Base-by-base conservation (phyloP, 1,140 invertebrate genomes). In the Lucilia sericata region DNA sequence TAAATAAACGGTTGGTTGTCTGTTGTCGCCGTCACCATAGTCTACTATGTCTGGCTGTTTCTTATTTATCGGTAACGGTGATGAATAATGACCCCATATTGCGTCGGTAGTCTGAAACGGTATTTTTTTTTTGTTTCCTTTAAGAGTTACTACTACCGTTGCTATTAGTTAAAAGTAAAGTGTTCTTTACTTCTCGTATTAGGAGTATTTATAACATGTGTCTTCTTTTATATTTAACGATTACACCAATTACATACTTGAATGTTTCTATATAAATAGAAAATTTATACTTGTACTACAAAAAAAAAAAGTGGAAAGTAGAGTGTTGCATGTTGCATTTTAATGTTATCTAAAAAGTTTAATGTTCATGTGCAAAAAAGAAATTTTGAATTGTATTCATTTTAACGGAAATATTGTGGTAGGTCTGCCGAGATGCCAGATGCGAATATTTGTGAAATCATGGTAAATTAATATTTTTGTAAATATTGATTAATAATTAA, bases 1-100 rank as follows among this genome's bases (percentile, higher is more conserved):
- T 76, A 76, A 76, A 42, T 42, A 76, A 76, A 76, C 74, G 74
- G 74, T 76, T 76, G 13, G 14, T 14, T 76, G 13, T 76, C 74
- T 76, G 74, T 75, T 21, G 74, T 75, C 74, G 74, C 21, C 74
- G 74, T 75, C 74, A 8, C 74, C 74, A 14, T 9, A 25, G 65
- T 74, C 65, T n/a, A 10, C 65, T n/a, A 10, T 74, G 19, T 19
- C 19, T 74, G 19, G 21, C 4, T 75, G 74, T 34, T 75, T 75
- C 12, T 75, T 2, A 5, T 36, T 14, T 25, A 34, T 74, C 70
- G 19, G 70, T n/a, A 55, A 55, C 51, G 12, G 12, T 55, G 5
- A 55, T 55, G 51, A 55, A 55, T 55, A n/a, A 55, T 13, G 12
- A 17, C 12, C 17, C 12, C 17, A 55, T 13, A 55, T n/a, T 55